These are phyloP conservation scores for Uria lomvia DNA, from an alignment of 2,113 vertebrate species.

Conservation along the genomic window DNA sequence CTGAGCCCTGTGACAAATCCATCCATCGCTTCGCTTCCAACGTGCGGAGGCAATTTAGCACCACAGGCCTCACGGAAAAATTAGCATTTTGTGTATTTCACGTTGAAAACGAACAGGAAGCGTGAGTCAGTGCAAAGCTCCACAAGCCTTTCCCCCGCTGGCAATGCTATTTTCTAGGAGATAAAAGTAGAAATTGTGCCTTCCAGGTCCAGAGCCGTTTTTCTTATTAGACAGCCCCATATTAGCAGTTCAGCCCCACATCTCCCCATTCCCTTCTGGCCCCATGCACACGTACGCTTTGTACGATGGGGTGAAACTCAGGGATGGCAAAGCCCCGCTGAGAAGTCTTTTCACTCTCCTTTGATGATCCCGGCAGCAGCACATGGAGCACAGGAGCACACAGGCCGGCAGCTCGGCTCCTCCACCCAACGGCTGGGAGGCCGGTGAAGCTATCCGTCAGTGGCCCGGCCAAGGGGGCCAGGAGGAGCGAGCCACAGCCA, in stretches of 20 bases:
- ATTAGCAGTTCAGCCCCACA: neutral
- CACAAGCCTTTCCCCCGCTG: slow-evolving; percentile 25
- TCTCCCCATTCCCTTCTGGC: neutral
- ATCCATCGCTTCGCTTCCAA: neutral
- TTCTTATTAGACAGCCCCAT: neutral
- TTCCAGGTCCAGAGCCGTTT: neutral
- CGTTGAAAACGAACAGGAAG: slow-evolving; percentile 54
- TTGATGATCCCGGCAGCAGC: neutral
- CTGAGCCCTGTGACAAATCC: slow-evolving; percentile 39
- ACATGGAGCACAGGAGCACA: fast-evolving
- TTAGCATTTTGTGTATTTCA: slow-evolving; percentile 57
- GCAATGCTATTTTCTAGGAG: slow-evolving; percentile 40
- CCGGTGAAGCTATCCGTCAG: fast-evolving
- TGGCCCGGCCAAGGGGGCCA: neutral
- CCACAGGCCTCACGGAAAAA: slow-evolving; percentile 13
- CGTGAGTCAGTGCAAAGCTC: slow-evolving; percentile 59
- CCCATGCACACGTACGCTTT: fast-evolving
- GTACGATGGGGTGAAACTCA: neutral
- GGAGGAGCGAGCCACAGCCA: neutral
- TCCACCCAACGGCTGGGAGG: neutral
- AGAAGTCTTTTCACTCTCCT: neutral
- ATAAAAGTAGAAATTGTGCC: slow-evolving; percentile 45
- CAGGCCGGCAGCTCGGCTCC: neutral
- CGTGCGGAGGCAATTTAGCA: slow-evolving; percentile 36
- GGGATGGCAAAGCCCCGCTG: neutral